Conservation (phyloP, 2,888 invertebrate species). For the Encarsia formosa region DNA sequence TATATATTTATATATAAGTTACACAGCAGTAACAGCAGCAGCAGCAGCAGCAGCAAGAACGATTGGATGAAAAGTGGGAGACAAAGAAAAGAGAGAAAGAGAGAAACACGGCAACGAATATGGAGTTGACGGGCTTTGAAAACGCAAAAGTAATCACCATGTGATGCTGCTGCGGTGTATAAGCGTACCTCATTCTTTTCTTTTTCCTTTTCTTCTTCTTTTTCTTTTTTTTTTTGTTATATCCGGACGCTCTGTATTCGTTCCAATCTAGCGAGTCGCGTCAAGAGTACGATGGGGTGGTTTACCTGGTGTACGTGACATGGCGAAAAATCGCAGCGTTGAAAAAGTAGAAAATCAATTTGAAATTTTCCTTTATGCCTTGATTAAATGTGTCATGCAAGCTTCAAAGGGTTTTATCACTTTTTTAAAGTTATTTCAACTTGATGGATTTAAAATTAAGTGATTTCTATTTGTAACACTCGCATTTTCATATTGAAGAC, state of each 20-base stretch:
- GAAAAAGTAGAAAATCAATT: too few relatives aligned
- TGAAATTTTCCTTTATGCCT: too few relatives aligned
- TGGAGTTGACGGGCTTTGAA: slow-evolving; percentile 25
- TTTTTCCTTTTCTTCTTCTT: neutral
- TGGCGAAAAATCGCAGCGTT: too few relatives aligned
- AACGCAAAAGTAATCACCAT: slow-evolving; percentile 24
- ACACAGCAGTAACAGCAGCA: too few relatives aligned
- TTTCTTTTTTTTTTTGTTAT: neutral
- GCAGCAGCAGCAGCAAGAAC: neutral
- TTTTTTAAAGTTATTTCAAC: too few relatives aligned
- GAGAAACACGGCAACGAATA: slow-evolving; percentile 10
- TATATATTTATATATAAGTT: neutral
- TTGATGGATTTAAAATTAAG: too few relatives aligned
- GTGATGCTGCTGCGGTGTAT: slow-evolving; percentile 1
- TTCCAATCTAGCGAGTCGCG: neutral
- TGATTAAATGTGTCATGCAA: too few relatives aligned
- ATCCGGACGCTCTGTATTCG: neutral
- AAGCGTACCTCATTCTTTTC: slow-evolving; percentile 2
- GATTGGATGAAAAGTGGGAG: neutral
- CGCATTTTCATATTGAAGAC: too few relatives aligned
- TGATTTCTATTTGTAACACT: too few relatives aligned
- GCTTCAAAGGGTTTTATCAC: too few relatives aligned
- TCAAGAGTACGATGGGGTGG: too few relatives aligned
- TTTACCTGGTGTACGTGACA: too few relatives aligned
- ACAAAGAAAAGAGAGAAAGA: slow-evolving; percentile 7